A percentile compares a stretch with the other conserved stretches of the same genome.
Conservation (phyloP, 2,888 invertebrate genomes). For the Rotaria magnacalcarata region DNA sequence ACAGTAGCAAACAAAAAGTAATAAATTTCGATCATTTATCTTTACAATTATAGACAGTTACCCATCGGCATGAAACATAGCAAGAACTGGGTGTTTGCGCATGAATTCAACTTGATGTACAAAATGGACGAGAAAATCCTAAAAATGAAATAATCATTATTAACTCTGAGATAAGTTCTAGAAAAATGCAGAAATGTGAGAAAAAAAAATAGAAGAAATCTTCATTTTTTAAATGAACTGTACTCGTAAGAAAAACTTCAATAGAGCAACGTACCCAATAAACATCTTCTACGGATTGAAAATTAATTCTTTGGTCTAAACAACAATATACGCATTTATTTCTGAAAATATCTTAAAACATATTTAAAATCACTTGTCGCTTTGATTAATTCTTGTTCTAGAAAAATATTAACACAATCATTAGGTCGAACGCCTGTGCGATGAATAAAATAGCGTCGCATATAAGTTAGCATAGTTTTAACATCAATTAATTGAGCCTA, state of each 20-base stretch:
- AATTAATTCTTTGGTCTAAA: background rate
- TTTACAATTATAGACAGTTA: background rate
- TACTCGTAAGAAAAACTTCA: too few relatives aligned
- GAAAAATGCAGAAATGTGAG: too few relatives aligned
- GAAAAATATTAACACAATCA: background rate
- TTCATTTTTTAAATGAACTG: too few relatives aligned
- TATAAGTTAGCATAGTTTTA: background rate
- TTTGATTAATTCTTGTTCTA: constrained; percentile 10
- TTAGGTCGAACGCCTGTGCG: background rate
- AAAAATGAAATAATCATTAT: background rate
- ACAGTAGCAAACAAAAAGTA: background rate
- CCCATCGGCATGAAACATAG: constrained; percentile 32
- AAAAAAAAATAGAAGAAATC: too few relatives aligned
- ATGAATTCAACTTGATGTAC: constrained; percentile 11
- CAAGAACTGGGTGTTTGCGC: background rate
- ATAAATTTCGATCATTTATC: background rate
- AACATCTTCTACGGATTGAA: background rate
- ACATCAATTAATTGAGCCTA: background rate
- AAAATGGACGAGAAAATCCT: background rate
- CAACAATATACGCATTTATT: too few relatives aligned
- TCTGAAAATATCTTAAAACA: too few relatives aligned
- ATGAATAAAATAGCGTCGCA: constrained; percentile 15
- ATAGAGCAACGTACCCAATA: background rate
- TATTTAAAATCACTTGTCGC: background rate
- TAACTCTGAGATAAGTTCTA: too few relatives aligned